Percentiles rank a stretch among this genome's conserved stretches.
These are phyloP conservation scores for Dryomyza anilis DNA, from an alignment of 2,888 invertebrate genomes.

Conservation along the genomic window DNA sequence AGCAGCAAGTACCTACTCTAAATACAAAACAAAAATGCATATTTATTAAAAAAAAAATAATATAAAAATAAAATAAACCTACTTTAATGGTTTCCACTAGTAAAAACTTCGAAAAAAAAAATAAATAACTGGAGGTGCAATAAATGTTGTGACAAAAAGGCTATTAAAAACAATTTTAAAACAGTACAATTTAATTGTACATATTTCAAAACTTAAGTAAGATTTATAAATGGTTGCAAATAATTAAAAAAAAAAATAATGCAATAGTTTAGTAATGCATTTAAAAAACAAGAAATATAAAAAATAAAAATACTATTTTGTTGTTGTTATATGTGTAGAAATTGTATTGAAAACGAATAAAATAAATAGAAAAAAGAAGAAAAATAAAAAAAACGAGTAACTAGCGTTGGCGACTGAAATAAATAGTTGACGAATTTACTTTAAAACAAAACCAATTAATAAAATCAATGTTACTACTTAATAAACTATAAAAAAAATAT, in stretches of 20 bases:
- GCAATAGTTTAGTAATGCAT: too few relatives aligned
- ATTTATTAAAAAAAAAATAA: background rate
- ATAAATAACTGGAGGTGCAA: background rate
- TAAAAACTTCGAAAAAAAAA: background rate
- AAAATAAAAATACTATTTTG: too few relatives aligned
- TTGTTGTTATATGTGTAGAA: conserved; percentile 1
- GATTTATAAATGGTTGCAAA: too few relatives aligned
- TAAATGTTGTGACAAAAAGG: background rate
- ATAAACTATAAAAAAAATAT: too few relatives aligned
- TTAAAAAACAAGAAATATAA: too few relatives aligned
- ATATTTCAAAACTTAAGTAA: too few relatives aligned
- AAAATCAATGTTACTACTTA: conserved; percentile 26
- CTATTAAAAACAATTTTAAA: background rate
- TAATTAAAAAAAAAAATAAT: too few relatives aligned
- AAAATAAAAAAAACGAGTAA: conserved; percentile 27
- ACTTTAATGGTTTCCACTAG: background rate
- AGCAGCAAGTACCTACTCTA: background rate
- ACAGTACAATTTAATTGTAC: too few relatives aligned
- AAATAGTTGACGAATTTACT: conserved; percentile 59
- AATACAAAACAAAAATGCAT: background rate
- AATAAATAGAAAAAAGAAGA: conserved; percentile 11
- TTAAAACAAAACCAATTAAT: conserved; percentile 44
- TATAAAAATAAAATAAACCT: background rate
- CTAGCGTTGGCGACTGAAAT: conserved; percentile 46
- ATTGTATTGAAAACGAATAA: too few relatives aligned